Base-by-base conservation (phyloP, 2,113 vertebrate genomes). In the Oreochromis tanganicae region DNA sequence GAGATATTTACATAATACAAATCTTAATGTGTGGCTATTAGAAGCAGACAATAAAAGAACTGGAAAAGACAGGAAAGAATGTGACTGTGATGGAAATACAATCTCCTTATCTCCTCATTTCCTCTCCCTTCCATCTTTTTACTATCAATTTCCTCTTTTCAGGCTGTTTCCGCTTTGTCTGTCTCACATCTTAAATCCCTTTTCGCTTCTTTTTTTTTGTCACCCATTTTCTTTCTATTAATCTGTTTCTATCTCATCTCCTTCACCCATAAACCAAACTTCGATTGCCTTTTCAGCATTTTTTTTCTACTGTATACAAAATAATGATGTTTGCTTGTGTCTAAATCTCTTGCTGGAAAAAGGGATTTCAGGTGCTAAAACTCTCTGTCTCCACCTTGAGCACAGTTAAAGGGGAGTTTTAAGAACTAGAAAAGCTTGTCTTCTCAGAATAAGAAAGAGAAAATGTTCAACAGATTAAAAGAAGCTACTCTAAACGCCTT, bases 81-180 rank as follows among this genome's bases (percentile, higher is more conserved):
- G 50, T 86, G 34, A 84, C 55, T 21, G 43, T 41, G 50, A 61
- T 88, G 52, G 27, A 87, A 80, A 68, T 59, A 80, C 80, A 80
- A 89, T 81, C 73, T 66, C 16, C 17, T 90, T 81, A 87, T 88
- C 82, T 86, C 50, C 61, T 59, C 55, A 89, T 87, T 80, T 86
- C 27, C 83, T 83, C 12, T 43, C 24, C 43, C 54, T 57, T 68
- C 63, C 21, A 81, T 73, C n/a, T 81, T 81, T 83, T 83, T 82
- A 85, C 21, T 36, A 29, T 59, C 34, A 50, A 89, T 87, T 66
- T 86, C 34, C 83, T 81, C 7, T 41, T 80, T 75, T 81, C 56
- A 54, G 32, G n/a, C 46, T 84, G 78, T 82, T 78, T 85, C 24
- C 7, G 5, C 36, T 79, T 38, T 81, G 24, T 52, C 46, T 27